Evolutionary conservation across 2,797 vertebrate genomes (phyloP).

Genomic region (Microctenopoma lineatum): DNA sequence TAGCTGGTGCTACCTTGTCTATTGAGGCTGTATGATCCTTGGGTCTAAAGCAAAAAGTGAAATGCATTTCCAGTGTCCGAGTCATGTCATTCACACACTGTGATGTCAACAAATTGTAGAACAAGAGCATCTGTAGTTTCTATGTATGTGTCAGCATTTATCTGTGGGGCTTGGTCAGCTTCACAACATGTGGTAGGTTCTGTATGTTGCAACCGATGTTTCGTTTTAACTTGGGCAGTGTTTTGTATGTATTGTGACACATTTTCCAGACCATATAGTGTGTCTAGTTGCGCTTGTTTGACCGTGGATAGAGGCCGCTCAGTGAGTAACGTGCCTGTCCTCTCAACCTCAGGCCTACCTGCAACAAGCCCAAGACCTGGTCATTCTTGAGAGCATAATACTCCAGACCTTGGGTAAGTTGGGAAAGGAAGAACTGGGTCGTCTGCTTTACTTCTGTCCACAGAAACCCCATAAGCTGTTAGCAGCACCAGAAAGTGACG

Average conservation of each 20-base stretch:
- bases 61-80: slow-evolving; percentile 60
- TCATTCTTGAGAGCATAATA: slow-evolving; percentile 99
- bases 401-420: slow-evolving; percentile 98
- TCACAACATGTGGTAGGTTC: slow-evolving; percentile 5
- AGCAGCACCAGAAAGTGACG: slow-evolving; percentile 42
- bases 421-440: slow-evolving; percentile 80
- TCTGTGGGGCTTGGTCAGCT: slow-evolving; percentile 20
- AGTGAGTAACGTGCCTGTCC: slow-evolving; percentile 89
- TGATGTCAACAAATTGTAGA: slow-evolving; percentile 51
- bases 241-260: slow-evolving; percentile 13
- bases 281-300: slow-evolving; percentile 55
- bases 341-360: slow-evolving; percentile 94
- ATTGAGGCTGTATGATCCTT: slow-evolving; percentile 26
- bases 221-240: neutral
- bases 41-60: slow-evolving; percentile 28
- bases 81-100: slow-evolving; percentile 27
- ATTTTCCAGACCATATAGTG: slow-evolving; percentile 9
- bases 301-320: slow-evolving; percentile 67
- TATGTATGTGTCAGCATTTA: slow-evolving; percentile 12
- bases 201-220: neutral
- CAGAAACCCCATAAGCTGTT: slow-evolving; percentile 60
- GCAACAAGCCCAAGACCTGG: slow-evolving; percentile 98
- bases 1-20: slow-evolving; percentile 11
- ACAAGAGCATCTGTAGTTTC: slow-evolving; percentile 40
- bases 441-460: slow-evolving; percentile 70